A percentile compares a stretch with the other conserved stretches of the same genome.
Conservation (phyloP, 1,140 invertebrate genomes). For the Micrasema minimum region DNA sequence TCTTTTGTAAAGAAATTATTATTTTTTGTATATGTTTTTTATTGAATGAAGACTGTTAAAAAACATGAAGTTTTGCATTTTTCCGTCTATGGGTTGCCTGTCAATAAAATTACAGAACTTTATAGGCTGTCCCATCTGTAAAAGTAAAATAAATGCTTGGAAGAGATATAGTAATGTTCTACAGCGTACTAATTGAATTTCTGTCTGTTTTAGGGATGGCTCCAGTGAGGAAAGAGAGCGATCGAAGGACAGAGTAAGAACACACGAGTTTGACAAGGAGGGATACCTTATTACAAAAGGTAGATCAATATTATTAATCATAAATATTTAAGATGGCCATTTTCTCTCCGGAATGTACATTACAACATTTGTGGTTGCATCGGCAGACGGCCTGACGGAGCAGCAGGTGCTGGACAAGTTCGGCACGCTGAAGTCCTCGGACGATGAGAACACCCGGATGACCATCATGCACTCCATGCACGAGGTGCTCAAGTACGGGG, state of each 20-base stretch:
- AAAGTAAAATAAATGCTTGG: no score
- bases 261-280: conserved; percentile 63
- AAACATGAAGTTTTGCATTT: no score
- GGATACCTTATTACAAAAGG: conserved; percentile 65
- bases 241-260: conserved; percentile 60
- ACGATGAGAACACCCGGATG: conserved; percentile 58
- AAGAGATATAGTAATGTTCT: no score
- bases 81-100: no score
- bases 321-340: no score
- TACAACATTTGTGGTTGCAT: background rate
- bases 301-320: conserved; percentile 51
- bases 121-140: no score
- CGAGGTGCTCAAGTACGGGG: conserved; percentile 64
- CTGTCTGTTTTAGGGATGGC: conserved; percentile 59
- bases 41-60: no score
- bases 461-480: conserved; percentile 60
- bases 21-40: no score
- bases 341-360: no score
- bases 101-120: no score
- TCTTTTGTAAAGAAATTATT: no score
- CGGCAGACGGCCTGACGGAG: conserved; percentile 60
- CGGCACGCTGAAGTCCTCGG: conserved; percentile 57
- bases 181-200: no score
- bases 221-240: conserved; percentile 53
- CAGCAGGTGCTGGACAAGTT: conserved; percentile 62